Base-by-base conservation (phyloP, 2,797 vertebrate genomes). In the Mareca penelope region DNA sequence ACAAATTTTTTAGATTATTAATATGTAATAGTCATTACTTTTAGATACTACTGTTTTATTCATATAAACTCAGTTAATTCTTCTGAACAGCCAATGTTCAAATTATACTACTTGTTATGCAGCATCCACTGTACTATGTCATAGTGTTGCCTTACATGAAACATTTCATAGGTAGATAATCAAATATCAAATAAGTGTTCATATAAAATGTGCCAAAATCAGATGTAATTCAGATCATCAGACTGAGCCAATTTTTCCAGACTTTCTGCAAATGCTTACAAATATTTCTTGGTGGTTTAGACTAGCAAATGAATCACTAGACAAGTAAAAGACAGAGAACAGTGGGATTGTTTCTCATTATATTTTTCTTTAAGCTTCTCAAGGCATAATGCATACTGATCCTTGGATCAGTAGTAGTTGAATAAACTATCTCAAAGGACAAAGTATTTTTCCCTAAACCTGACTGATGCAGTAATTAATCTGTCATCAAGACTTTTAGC, bases 111-210 rank as follows among this genome's bases (percentile, higher is more conserved):
- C 29, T 56, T 46, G 1, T 29, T 71, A 16, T 8, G 5, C 18
- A 28, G 0, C 42, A 53, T 39, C 2, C 5, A 4, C 10, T 61
- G 0, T 2, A 67, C 3, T 8, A 1, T 4, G 0, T 33, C 2
- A 0, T 68, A n/a, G 6, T 23, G 1, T 42, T 81, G 15, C 12
- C 29, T 70, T 89, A 8, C 10, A 12, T 9, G 12, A 13, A 29
- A 9, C 5, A 82, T 87, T 64, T 71, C 2, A 1, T 19, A 52
- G 21, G 7, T 85, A 4, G 7, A 12, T 37, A 79, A 26, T 10
- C 42, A 44, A 44, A 44, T 56, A 37, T 69, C 9, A 60, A 55
- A 64, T 10, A 50, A 2, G 3, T 52, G 4, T 67, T 24, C 29
- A 22, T 44, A 80, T 56, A 90, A 76, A 59, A 16, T 6, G 2